phyloP scores from a whole-genome alignment of 2,888 invertebrate genomes.

The Allophyes oxyacanthae region DNA sequence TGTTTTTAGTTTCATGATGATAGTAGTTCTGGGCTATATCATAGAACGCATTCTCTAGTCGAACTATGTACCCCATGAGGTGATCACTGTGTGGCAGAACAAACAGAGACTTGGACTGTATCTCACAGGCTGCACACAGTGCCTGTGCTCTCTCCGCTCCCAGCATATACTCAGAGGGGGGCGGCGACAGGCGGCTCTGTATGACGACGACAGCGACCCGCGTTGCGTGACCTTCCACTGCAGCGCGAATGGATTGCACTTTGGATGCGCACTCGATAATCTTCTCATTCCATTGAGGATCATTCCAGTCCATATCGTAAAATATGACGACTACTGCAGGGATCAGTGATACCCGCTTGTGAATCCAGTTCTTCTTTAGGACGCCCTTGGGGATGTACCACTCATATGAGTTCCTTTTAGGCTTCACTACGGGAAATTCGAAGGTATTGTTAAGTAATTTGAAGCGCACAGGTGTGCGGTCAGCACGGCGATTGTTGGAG shows the following conservation, averaged over 20 bases:
- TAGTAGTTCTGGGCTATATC: slow-evolving; percentile 98
- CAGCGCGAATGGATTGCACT: slow-evolving; percentile 94
- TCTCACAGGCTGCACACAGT: slow-evolving; percentile 96
- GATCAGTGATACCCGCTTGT: slow-evolving; percentile 96
- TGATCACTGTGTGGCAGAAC: slow-evolving; percentile 97
- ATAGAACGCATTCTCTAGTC: slow-evolving; percentile 97
- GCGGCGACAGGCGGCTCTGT: slow-evolving; percentile 94
- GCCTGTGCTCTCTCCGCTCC: slow-evolving; percentile 97
- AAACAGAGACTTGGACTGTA: slow-evolving; percentile 97
- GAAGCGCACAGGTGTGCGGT: slow-evolving; percentile 95
- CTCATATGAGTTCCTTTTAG: slow-evolving; percentile 96
- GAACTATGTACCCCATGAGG: slow-evolving; percentile 92
- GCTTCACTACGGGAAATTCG: slow-evolving; percentile 96
- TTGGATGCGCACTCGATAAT: slow-evolving; percentile 97
- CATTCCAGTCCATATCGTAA: slow-evolving; percentile 99
- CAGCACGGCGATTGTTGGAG: slow-evolving; percentile 93
- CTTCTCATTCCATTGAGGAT: slow-evolving; percentile 97
- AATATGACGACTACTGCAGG: slow-evolving; percentile 98
- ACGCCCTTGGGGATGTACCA: slow-evolving; percentile 99
- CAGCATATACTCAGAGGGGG: slow-evolving; percentile 94
- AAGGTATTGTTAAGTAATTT: slow-evolving; percentile 94
- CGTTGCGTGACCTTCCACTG: slow-evolving; percentile 92
- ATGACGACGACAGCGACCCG: slow-evolving; percentile 96
- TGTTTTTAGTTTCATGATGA: slow-evolving; percentile 95
- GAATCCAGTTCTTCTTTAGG: slow-evolving; percentile 98